phyloP scores from a whole-genome alignment of 2,888 invertebrate genomes.

The Mellilla xanthometata region DNA sequence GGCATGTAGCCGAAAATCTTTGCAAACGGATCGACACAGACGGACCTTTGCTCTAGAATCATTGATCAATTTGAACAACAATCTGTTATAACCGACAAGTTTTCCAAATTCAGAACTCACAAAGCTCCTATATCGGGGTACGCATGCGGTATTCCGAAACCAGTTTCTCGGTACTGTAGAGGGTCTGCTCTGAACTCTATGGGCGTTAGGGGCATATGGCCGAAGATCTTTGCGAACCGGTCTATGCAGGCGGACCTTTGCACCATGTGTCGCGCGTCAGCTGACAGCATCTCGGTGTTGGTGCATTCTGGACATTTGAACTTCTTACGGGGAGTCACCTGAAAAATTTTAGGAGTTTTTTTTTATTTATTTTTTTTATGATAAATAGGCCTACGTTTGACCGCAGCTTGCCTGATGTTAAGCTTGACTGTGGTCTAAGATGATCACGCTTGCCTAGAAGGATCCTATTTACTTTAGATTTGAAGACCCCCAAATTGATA shows the following conservation, averaged over 20 bases:
- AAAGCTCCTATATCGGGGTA: conserved; percentile 94
- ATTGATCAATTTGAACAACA: too few relatives aligned
- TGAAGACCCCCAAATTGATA: too few relatives aligned
- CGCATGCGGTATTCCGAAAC: conserved; percentile 92
- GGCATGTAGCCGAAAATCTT: conserved; percentile 94
- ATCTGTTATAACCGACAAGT: too few relatives aligned
- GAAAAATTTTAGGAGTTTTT: too few relatives aligned
- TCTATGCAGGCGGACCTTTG: conserved; percentile 96
- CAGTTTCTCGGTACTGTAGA: conserved; percentile 93
- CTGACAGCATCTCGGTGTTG: conserved; percentile 96
- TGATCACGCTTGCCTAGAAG: too few relatives aligned
- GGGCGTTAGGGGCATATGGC: conserved; percentile 92
- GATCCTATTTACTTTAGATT: too few relatives aligned
- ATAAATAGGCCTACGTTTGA: too few relatives aligned
- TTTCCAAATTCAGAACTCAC: too few relatives aligned
- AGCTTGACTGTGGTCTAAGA: too few relatives aligned
- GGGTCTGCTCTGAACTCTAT: conserved; percentile 98
- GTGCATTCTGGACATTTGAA: conserved; percentile 98
- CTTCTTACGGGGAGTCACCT: conserved; percentile 97
- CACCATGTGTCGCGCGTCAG: conserved; percentile 95
- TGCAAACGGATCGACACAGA: conserved; percentile 92
- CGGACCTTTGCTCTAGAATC: conserved; percentile 95
- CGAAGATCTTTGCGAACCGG: conserved; percentile 89
- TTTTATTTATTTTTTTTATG: too few relatives aligned
- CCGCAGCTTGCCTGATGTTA: too few relatives aligned